A percentile compares a stretch with the other conserved stretches of the same genome.
phyloP scores from a whole-genome alignment of 1,140 invertebrate species.

The Rhysida immarginata region DNA sequence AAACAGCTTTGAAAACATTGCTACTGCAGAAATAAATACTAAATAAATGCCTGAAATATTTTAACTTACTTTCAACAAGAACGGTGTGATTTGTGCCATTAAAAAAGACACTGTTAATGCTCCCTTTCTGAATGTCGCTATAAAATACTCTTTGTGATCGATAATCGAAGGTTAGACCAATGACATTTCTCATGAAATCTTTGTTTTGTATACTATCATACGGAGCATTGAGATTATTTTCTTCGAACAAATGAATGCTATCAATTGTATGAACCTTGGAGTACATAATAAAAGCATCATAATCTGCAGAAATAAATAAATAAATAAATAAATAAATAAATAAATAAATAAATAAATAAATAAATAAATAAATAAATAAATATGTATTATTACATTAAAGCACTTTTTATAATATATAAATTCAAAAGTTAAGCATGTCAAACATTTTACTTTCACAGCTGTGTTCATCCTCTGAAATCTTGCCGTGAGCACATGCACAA shows the following conservation, averaged over 20 bases:
- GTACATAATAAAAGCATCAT: conserved; percentile 58
- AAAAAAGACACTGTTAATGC: conserved; percentile 67
- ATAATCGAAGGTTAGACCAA: conserved; percentile 68
- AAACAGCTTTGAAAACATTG: no score
- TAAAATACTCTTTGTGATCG: conserved; percentile 52
- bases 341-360: neutral
- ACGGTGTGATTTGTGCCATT: conserved; percentile 55
- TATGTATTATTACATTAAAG: neutral
- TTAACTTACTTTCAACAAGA: conserved; percentile 46
- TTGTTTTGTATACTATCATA: conserved; percentile 52
- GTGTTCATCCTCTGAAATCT: conserved; percentile 41
- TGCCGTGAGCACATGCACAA: conserved; percentile 60
- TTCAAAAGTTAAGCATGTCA: neutral
- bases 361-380: neutral
- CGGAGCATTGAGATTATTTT: conserved; percentile 53
- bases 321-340: neutral
- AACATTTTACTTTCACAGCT: conserved; percentile 40
- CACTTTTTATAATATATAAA: neutral
- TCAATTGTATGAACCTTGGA: conserved; percentile 55
- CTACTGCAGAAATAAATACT: no score
- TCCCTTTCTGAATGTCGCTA: conserved; percentile 69
- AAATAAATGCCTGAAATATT: no score
- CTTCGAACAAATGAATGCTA: conserved; percentile 52
- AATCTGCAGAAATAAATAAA: conserved; percentile 35
- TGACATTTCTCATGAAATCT: conserved; percentile 60